phyloP scores from a whole-genome alignment of 2,113 vertebrate species.

The Uria aalge region DNA sequence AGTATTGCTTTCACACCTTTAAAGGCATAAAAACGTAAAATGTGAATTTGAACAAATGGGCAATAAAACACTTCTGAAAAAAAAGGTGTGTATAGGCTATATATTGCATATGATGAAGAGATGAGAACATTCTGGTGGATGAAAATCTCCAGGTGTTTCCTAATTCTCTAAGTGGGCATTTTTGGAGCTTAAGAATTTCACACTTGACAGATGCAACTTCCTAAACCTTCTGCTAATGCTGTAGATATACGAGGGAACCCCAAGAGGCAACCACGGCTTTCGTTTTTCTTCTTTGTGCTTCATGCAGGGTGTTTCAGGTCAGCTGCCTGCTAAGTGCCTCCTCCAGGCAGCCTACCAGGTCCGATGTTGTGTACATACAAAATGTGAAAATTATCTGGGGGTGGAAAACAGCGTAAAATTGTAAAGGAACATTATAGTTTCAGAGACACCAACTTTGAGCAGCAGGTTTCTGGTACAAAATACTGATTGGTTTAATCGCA shows the following conservation, averaged over 20 bases:
- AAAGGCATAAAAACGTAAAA: background rate
- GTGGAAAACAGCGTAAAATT: background rate
- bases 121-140: background rate
- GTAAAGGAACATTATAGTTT: background rate
- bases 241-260: background rate
- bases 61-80: constrained; percentile 27
- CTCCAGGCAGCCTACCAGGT: constrained; percentile 1
- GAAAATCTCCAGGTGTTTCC: constrained; percentile 60
- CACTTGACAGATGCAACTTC: constrained; percentile 51
- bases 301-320: background rate
- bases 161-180: constrained; percentile 30
- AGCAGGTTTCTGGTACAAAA: background rate
- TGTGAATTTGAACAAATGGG: constrained; percentile 13
- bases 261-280: background rate
- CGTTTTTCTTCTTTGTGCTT: background rate
- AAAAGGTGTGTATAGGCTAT: background rate
- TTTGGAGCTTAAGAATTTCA: constrained; percentile 50
- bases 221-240: constrained; percentile 10
- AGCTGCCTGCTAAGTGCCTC: background rate
- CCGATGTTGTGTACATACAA: background rate
- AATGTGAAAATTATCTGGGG: background rate
- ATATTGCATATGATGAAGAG: background rate
- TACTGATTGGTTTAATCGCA: background rate
- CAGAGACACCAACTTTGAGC: background rate
- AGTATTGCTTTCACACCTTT: constrained; percentile 4